Percentiles rank a stretch among this genome's conserved stretches.
phyloP scores from a whole-genome alignment of 1,140 invertebrate genomes.

The Vanessa tameamea region DNA sequence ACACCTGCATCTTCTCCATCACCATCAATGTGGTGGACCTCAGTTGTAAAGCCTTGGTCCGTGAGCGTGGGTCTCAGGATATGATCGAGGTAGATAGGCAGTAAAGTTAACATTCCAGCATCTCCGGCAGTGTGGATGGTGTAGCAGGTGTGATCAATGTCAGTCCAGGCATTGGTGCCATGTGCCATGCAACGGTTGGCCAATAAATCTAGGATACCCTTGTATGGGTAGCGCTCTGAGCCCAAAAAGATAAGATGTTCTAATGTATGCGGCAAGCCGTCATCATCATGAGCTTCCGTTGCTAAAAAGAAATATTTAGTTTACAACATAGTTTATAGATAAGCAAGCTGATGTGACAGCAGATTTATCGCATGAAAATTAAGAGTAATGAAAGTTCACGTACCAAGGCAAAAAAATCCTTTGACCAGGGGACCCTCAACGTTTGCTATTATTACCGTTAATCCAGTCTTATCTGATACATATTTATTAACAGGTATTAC shows the following conservation, averaged over 20 bases:
- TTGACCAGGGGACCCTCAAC: conserved; percentile 93
- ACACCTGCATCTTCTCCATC: conserved; percentile 94
- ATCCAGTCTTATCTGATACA: conserved; percentile 87
- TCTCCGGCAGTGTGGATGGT: conserved; percentile 93
- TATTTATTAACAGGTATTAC: conserved; percentile 91
- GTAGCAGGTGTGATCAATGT: conserved; percentile 94
- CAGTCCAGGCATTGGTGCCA: conserved; percentile 93
- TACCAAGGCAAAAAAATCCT: conserved; percentile 93
- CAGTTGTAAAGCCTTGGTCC: conserved; percentile 90
- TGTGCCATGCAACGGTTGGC: conserved; percentile 94
- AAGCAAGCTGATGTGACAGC: not conserved
- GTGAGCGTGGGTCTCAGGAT: conserved; percentile 92
- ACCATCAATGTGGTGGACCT: conserved; percentile 95
- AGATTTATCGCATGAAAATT: not conserved
- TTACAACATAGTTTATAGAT: not conserved
- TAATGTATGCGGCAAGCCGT: conserved; percentile 95
- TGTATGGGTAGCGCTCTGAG: conserved; percentile 94
- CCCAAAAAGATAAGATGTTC: conserved; percentile 96
- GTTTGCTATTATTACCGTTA: conserved; percentile 90
- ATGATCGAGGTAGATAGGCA: conserved; percentile 95
- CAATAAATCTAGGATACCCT: conserved; percentile 92
- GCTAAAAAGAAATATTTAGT: conserved; percentile 77
- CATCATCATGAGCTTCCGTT: conserved; percentile 94
- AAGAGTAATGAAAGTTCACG: conserved; percentile 41
- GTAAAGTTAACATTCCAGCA: conserved; percentile 92